These are phyloP conservation scores for Chrysolina americana DNA, from an alignment of 2,888 invertebrate species.

Conservation along the genomic window DNA sequence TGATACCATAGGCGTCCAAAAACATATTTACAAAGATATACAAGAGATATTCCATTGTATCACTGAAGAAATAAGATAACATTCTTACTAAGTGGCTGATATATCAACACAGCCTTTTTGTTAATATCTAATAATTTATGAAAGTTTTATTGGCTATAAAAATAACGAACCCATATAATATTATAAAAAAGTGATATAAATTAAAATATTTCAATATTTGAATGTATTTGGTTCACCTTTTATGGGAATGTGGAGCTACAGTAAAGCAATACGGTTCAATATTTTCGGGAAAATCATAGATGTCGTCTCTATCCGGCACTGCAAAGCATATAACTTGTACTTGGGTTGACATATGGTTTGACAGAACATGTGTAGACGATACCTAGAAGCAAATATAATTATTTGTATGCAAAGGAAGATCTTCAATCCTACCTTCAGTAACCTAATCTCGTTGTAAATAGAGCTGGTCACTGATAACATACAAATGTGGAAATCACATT, in stretches of 20 bases:
- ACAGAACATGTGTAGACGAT: conserved; percentile 75
- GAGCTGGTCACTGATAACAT: conserved; percentile 77
- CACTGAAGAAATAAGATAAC: too few relatives aligned
- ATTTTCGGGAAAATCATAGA: conserved; percentile 65
- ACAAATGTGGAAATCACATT: conserved; percentile 68
- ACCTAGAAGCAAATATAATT: conserved; percentile 60
- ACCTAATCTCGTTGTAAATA: conserved; percentile 77
- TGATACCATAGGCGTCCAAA: too few relatives aligned
- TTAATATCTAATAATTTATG: too few relatives aligned
- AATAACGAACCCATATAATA: too few relatives aligned
- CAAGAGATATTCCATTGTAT: too few relatives aligned
- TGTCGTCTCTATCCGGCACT: conserved; percentile 66
- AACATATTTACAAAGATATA: too few relatives aligned
- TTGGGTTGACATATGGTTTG: conserved; percentile 74
- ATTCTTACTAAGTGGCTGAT: too few relatives aligned
- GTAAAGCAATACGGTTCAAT: conserved; percentile 66
- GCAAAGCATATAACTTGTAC: conserved; percentile 73
- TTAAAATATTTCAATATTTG: too few relatives aligned
- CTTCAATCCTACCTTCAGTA: conserved; percentile 69
- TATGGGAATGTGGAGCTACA: conserved; percentile 67
- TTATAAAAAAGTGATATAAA: too few relatives aligned
- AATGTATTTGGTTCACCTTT: conserved; percentile 63
- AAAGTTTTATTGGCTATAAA: too few relatives aligned
- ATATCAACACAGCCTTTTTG: too few relatives aligned
- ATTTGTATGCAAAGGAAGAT: neutral